Conservation (phyloP, 2,797 vertebrate species). For the Heteromormyrus szaboi region DNA sequence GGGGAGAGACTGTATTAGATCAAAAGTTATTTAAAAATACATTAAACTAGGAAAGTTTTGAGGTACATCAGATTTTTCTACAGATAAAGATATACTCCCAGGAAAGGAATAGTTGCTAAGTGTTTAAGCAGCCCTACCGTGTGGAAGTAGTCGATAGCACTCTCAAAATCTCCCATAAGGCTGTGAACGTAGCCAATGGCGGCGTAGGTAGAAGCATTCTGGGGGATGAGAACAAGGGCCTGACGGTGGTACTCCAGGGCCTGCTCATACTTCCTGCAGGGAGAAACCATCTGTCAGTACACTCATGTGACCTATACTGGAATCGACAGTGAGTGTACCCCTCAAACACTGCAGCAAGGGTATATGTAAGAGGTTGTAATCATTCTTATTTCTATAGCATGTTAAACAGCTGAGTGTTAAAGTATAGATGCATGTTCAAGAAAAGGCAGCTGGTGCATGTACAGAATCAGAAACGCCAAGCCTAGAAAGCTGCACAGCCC, state of each 20-base stretch:
- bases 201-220: constrained; percentile 95
- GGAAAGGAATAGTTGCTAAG: background rate
- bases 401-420: background rate
- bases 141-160: constrained; percentile 96
- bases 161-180: constrained; percentile 97
- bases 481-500: no score
- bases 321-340: background rate
- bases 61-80: background rate
- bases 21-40: background rate
- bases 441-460: background rate
- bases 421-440: background rate
- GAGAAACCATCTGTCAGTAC: constrained; percentile 1
- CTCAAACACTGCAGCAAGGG: background rate
- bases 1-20: background rate
- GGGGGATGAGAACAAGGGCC: constrained; percentile 90
- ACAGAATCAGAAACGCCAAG: no score
- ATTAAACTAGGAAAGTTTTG: background rate
- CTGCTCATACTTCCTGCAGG: constrained; percentile 84
- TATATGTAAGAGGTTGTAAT: background rate
- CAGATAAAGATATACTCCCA: background rate
- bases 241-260: constrained; percentile 97
- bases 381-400: background rate
- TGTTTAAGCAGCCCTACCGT: constrained; percentile 61
- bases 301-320: background rate
- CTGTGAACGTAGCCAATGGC: constrained; percentile 96